A percentile compares a stretch with the other conserved stretches of the same genome.
Conservation (phyloP, 2,797 vertebrate genomes). For the Siniperca undulata region DNA sequence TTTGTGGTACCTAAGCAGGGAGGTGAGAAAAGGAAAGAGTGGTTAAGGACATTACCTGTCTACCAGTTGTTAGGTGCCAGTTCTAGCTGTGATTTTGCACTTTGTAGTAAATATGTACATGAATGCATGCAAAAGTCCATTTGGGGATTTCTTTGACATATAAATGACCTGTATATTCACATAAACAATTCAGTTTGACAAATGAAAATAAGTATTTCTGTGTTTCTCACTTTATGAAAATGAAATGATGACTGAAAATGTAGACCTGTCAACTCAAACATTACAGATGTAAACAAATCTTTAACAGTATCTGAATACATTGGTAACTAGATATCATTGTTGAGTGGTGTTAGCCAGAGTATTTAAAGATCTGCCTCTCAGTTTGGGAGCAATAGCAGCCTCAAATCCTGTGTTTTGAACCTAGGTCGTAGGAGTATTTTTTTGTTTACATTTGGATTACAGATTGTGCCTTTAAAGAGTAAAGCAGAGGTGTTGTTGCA, state of each 20-base stretch:
- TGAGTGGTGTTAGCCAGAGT: neutral
- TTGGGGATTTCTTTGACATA: conserved; percentile 2
- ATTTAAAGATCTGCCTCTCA: neutral
- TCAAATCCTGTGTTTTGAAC: neutral
- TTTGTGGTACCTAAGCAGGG: conserved; percentile 55
- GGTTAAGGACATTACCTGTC: conserved; percentile 71
- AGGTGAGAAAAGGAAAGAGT: conserved; percentile 34
- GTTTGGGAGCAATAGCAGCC: neutral
- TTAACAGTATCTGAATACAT: neutral
- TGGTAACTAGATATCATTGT: neutral
- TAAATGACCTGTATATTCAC: conserved; percentile 5
- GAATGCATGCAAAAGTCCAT: conserved; percentile 4
- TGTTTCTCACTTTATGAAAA: neutral
- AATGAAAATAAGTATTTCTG: neutral
- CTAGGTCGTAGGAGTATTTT: neutral
- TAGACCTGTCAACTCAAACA: neutral
- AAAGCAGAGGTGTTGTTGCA: conserved; percentile 11
- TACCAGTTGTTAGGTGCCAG: conserved; percentile 42
- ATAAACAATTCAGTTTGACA: neutral
- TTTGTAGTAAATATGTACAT: conserved; percentile 32
- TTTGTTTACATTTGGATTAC: conserved; percentile 13
- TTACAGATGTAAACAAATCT: neutral
- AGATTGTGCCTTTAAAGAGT: conserved; percentile 3
- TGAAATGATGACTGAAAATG: neutral
- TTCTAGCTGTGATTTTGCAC: conserved; percentile 45